phyloP scores from a whole-genome alignment of 2,113 vertebrate genomes.

The Vanacampus margaritifer region DNA sequence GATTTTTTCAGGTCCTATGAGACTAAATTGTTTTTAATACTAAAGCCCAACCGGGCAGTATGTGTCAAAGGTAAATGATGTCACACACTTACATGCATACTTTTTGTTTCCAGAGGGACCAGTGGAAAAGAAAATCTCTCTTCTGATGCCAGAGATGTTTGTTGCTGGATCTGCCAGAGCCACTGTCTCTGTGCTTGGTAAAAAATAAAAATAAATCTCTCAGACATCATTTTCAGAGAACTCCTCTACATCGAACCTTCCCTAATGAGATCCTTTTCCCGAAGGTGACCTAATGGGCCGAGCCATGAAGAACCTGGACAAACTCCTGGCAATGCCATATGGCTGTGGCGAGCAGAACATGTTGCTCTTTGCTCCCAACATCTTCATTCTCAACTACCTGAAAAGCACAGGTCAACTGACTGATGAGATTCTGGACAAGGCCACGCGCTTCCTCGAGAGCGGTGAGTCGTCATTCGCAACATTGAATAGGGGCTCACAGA shows the following conservation, averaged over 20 bases:
- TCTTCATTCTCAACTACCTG: slow-evolving; percentile 81
- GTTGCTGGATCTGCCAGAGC: slow-evolving; percentile 76
- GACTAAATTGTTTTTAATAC: background rate
- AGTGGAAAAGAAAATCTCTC: slow-evolving; percentile 47
- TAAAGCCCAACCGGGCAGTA: background rate
- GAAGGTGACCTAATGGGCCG: slow-evolving; percentile 81
- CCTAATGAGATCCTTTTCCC: background rate
- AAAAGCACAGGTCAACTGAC: slow-evolving; percentile 74
- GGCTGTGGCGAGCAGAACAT: slow-evolving; percentile 87
- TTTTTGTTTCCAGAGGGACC: slow-evolving; percentile 40
- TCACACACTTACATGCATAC: background rate
- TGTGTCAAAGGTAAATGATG: background rate
- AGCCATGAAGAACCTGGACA: slow-evolving; percentile 74
- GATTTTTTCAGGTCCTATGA: background rate
- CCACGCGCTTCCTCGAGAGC: slow-evolving; percentile 66
- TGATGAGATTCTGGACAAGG: slow-evolving; percentile 61
- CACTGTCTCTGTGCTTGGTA: slow-evolving; percentile 78
- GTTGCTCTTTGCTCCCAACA: slow-evolving; percentile 82
- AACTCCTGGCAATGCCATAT: slow-evolving; percentile 73
- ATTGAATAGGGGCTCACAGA: background rate
- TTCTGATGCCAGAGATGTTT: slow-evolving; percentile 69
- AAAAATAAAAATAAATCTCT: slow-evolving; percentile 8
- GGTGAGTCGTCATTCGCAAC: slow-evolving; percentile 60
- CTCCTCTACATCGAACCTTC: background rate
- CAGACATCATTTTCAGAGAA: background rate